Base-by-base conservation (phyloP, 2,113 vertebrate species). In the Clinocottus analis region DNA sequence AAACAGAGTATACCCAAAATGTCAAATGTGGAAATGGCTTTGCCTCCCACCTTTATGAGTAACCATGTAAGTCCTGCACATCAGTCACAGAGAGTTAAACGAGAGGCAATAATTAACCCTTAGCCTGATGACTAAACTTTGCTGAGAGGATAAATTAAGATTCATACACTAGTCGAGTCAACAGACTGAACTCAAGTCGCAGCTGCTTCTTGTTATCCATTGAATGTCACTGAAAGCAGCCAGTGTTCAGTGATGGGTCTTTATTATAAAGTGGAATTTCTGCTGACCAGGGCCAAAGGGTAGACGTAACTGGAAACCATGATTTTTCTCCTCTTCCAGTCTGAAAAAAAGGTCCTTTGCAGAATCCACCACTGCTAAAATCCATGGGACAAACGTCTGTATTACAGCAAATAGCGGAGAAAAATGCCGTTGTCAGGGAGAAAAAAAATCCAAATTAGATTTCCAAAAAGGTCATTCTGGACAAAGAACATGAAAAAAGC, bases 381-480 rank as follows among this genome's bases (percentile, higher is more conserved):
- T 93, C 93, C 93, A 90, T 77, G 79, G 83, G 89, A 88, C 81
- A 86, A 90, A 84, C 11, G 72, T 91, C 85, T 84, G 85, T 70
- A 62, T 93, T 91, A 89, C 85, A 85, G 85, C 86, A 91, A 89
- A 89, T 59, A 85, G 65, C 47, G 39, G 71, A 65, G 41, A 75
- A 82, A 91, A 87, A 83, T 74, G 80, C 67, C 31, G 81, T 90
- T 90, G 91, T 88, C 91, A 83, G 70, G 84, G 77, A 79, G 66
- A 72, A 82, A 84, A 77, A 85, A 89, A 87, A 82, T 85, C 91
- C 86, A 93, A 94, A 94, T 94, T 93, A 92, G 89, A 94, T 94
- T 94, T 92, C 85, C 90, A 58, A 90, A 95, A 94, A 94, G 92
- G 93, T 94, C 92, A 94, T 88, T 86, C 83, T 89, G 84, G 91